Evolutionary conservation across 2,113 vertebrate species (phyloP), one percentile per base, ranked within the genome.

Genomic region (Actinemys pallida): DNA sequence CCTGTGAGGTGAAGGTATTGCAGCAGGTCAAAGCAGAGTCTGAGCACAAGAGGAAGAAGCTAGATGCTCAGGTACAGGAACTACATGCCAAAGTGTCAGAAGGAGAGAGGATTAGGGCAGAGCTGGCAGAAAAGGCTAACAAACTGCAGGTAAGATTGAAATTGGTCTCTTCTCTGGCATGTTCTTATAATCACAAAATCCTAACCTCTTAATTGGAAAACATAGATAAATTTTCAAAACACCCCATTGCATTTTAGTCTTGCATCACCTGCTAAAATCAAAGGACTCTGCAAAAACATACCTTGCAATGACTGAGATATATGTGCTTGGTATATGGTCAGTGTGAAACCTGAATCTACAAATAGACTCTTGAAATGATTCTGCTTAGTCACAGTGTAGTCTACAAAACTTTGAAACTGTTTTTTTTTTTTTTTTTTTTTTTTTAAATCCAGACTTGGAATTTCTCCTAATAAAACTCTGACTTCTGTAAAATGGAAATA

Each of bases 11-110:
- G 97, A 99, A 99, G 97, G 98, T 97, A 12, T 98, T 99, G 92
- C 99, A 99, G 97, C 99, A 99, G 97, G 98, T 98, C 42, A 99
- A 99, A 98, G 97, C 98, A 0, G 99, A 99, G 89, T 99, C 99
- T 0, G 99, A 99, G 86, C 98, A 99, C 95, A 99, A 99, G 98
- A 99, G 99, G 97, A 99, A 99, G 98, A 99, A 99, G 81, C 98
- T 99, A 9, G 99, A 99, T 91, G 95, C 98, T 0, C 99, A 99
- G 96, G 98, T 99, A 19, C 99, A 99, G 94, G 99, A 99, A 97
- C 98, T 99, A 1, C 98, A 98, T 4, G 94, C 98, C 93, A 99
- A 99, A 89, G 97, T 99, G 93, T 97, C 98, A 0, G 99, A 99
- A 95, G 99, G 99, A 1, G 99, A 99, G 86, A 96, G 98, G 39